Percentiles rank a stretch among this genome's conserved stretches.
These are phyloP conservation scores for Coilia nasus DNA, from an alignment of 2,797 vertebrate genomes.

Conservation along the genomic window DNA sequence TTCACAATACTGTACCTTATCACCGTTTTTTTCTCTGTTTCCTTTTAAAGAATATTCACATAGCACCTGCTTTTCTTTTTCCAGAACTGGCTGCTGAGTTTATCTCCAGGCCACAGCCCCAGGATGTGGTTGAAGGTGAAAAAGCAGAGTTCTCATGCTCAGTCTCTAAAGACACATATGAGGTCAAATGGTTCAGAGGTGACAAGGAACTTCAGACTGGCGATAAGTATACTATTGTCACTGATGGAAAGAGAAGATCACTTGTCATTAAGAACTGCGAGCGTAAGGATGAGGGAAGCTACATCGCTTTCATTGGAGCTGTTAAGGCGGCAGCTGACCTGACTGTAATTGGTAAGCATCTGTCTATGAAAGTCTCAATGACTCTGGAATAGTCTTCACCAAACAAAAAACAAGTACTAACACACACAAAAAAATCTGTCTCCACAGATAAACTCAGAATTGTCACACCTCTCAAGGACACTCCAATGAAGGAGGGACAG, in stretches of 20 bases:
- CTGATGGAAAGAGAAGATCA: conserved; percentile 89
- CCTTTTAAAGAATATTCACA: conserved; percentile 60
- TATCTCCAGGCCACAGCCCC: conserved; percentile 89
- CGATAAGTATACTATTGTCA: conserved; percentile 87
- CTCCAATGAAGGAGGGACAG: conserved; percentile 86
- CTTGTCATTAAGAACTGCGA: conserved; percentile 86
- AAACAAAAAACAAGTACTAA: conserved; percentile 69
- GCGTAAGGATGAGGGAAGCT: conserved; percentile 87
- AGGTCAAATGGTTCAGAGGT: conserved; percentile 89
- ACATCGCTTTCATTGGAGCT: conserved; percentile 82
- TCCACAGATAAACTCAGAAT: conserved; percentile 93
- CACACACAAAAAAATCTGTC: neutral
- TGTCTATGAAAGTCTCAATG: conserved; percentile 59
- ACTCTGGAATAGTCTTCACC: conserved; percentile 67
- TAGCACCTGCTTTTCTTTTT: neutral
- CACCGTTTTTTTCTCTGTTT: conserved; percentile 68
- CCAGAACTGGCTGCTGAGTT: conserved; percentile 96
- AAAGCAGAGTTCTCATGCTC: conserved; percentile 93
- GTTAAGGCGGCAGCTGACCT: conserved; percentile 88
- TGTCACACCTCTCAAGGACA: conserved; percentile 89
- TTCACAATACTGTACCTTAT: conserved; percentile 51
- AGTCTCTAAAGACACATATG: conserved; percentile 91
- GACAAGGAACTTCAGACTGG: conserved; percentile 80
- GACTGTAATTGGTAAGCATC: conserved; percentile 86
- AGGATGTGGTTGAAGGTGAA: conserved; percentile 92